Evolutionary conservation across 2,888 invertebrate species (phyloP).

Genomic region (Frankliniella intonsa): DNA sequence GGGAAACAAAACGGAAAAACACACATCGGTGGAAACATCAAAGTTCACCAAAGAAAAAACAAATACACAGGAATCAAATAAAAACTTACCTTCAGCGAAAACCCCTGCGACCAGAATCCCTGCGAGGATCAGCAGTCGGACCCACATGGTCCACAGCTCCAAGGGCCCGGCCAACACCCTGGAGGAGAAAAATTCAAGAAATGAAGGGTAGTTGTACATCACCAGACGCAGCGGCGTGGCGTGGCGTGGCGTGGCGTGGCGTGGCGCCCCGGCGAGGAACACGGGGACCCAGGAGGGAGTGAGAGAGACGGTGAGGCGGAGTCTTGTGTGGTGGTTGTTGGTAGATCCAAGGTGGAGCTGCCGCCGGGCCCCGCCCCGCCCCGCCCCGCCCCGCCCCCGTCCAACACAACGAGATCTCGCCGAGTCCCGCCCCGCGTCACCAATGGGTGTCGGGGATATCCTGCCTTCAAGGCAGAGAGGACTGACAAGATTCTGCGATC

Average conservation of each 20-base stretch:
- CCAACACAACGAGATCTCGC: too few relatives aligned
- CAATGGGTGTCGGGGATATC: too few relatives aligned
- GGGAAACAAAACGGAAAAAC: too few relatives aligned
- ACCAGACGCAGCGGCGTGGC: not conserved
- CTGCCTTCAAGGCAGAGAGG: too few relatives aligned
- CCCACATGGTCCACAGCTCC: not conserved
- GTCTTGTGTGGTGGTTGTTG: too few relatives aligned
- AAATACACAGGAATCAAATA: not conserved
- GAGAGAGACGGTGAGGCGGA: not conserved
- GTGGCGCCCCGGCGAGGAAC: not conserved
- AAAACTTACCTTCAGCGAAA: not conserved
- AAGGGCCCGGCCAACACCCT: not conserved
- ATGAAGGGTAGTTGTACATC: conserved; percentile 16
- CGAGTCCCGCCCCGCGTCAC: too few relatives aligned
- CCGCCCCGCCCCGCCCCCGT: too few relatives aligned
- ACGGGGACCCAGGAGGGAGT: not conserved
- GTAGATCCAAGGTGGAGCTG: too few relatives aligned
- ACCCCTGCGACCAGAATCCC: conserved; percentile 8
- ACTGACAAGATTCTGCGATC: too few relatives aligned
- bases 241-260: not conserved
- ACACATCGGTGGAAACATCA: too few relatives aligned
- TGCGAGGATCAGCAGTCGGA: not conserved
- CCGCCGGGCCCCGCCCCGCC: not conserved
- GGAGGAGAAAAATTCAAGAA: not conserved
- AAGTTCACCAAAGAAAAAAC: too few relatives aligned